Evolutionary conservation across 2,797 vertebrate genomes (phyloP).

Genomic region (Gallinago solitaria): DNA sequence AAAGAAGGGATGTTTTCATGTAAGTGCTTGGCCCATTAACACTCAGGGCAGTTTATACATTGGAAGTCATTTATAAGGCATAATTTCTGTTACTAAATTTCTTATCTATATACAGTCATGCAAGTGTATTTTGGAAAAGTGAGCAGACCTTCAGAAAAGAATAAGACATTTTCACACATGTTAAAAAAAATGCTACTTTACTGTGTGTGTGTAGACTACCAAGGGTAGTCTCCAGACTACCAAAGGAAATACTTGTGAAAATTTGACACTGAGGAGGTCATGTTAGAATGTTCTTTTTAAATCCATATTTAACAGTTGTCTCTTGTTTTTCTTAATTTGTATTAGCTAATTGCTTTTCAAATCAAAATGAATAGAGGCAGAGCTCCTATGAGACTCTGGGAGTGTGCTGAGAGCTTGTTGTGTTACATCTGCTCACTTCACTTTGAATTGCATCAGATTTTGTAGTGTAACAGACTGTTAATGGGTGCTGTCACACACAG

Average conservation of each 20-base stretch:
- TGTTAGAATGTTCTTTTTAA: background rate
- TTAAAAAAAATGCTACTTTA: background rate
- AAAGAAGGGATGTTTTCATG: background rate
- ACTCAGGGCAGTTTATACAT: background rate
- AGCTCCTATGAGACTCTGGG: slow-evolving; percentile 1
- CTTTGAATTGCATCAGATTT: background rate
- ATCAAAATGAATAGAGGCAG: background rate
- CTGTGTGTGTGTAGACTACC: background rate
- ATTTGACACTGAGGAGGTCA: background rate
- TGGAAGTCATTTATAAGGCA: background rate
- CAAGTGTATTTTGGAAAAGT: background rate
- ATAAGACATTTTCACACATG: background rate
- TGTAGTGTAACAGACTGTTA: background rate
- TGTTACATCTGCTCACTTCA: slow-evolving; percentile 25
- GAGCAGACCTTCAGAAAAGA: background rate
- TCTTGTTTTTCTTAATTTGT: slow-evolving; percentile 22
- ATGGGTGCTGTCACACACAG: background rate
- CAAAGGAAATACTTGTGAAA: background rate
- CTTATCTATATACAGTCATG: background rate
- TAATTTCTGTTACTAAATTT: background rate
- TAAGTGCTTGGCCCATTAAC: background rate
- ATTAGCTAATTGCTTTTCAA: slow-evolving; percentile 9
- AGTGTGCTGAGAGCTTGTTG: background rate
- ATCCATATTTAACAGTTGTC: background rate
- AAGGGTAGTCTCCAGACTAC: background rate